Evolutionary conservation across 2,797 vertebrate genomes (phyloP), one percentile per base, ranked within the genome.

Genomic region (Denticeps clupeoides): DNA sequence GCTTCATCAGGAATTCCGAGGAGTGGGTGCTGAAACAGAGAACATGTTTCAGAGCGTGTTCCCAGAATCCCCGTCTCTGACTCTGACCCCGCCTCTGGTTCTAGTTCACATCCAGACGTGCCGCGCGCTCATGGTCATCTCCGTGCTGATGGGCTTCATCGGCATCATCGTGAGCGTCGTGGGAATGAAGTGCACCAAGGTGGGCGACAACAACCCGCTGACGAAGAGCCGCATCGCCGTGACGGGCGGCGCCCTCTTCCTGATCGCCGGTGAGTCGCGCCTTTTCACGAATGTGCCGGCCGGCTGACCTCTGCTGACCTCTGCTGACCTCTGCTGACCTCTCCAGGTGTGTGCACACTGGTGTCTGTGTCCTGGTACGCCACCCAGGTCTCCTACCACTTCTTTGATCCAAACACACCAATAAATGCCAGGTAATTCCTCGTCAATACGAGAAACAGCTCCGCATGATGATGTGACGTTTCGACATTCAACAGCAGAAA

Each of bases 161-260:
- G 89, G 78, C 42, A 85, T 93, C 67, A 82, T 97, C 1, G 77
- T 96, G 67, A 97, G 94, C 0, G 90, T 99, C 13, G 74, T 96
- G 51, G 94, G 94, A 56, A 97, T 97, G 94, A 95, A 97, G 60
- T 99, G 94, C 70, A 99, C 94, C 1, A 91, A 90, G 52, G 90
- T 97, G 1, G 93, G 90, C 1, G 94, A 99, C 51, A 91, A 89
- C 57, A 91, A 92, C 71, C 94, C 94, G 0, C 37, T 74, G 2
- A 86, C 83, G 56, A 97, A 99, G 73, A 77, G 81, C 66, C 88
- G 91, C 53, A 83, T 95, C 0, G 94, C 93, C 9, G 80, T 93
- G 53, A 79, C 87, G 0, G 94, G 94, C 27, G 94, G 93, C 1
- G 67, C 75, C 23, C 86, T 97, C 50, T 99, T 99, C 51, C 10